These are phyloP conservation scores for Artibeus jamaicensis DNA, from an alignment of 2,797 vertebrate genomes.

Conservation along the genomic window DNA sequence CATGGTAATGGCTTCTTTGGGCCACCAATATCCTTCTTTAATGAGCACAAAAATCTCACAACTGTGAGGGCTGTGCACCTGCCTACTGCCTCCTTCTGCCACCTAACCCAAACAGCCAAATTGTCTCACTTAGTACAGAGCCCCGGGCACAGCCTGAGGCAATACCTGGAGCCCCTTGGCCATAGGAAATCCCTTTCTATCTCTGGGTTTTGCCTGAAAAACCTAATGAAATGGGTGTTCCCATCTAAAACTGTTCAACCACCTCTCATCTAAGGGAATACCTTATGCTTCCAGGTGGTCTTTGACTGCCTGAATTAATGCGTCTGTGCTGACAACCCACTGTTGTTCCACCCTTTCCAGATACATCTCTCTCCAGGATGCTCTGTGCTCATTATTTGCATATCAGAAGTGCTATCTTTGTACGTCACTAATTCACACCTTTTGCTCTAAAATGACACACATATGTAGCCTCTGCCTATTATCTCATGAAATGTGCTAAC, in stretches of 20 bases:
- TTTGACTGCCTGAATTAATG: background rate
- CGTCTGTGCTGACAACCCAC: background rate
- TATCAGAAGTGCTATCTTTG: background rate
- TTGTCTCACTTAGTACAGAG: background rate
- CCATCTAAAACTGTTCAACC: background rate
- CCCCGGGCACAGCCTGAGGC: background rate
- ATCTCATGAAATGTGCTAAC: background rate
- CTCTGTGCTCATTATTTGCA: background rate
- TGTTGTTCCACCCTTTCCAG: background rate
- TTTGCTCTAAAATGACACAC: background rate
- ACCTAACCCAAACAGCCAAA: background rate
- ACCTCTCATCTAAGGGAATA: background rate
- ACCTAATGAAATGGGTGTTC: background rate
- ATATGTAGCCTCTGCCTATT: background rate
- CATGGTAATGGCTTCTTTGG: background rate
- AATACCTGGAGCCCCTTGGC: background rate
- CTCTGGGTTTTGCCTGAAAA: background rate
- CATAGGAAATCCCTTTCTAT: background rate
- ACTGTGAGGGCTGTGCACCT: background rate
- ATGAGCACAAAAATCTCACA: background rate
- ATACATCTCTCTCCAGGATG: background rate
- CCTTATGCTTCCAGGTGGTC: background rate
- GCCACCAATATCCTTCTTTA: background rate
- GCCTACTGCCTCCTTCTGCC: background rate
- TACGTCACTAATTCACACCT: background rate